Conservation (phyloP, 2,888 invertebrate species). For the Hydraecia micacea region DNA sequence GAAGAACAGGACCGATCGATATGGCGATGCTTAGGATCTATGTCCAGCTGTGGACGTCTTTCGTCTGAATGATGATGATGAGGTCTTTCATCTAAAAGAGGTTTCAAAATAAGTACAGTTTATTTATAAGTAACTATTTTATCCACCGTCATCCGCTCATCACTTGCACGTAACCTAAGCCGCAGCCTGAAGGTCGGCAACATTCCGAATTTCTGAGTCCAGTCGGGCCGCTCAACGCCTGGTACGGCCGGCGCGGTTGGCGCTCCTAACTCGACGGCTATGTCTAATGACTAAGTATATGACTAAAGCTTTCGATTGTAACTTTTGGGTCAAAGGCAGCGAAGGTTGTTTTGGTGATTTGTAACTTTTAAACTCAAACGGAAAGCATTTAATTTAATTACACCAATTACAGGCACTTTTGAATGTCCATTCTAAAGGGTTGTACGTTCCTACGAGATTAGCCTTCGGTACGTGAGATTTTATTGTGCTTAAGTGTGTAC, state of each 20-base stretch:
- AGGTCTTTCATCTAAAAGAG: neutral
- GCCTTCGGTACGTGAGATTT: too few species aligned
- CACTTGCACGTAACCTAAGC: slow-evolving; percentile 67
- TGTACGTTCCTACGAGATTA: too few species aligned
- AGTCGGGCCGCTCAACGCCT: slow-evolving; percentile 76
- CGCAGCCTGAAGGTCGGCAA: slow-evolving; percentile 82
- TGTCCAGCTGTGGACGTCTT: neutral
- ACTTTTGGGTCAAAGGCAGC: slow-evolving; percentile 11
- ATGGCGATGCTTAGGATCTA: neutral
- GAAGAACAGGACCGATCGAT: neutral
- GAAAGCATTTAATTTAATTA: too few species aligned
- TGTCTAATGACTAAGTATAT: slow-evolving; percentile 58
- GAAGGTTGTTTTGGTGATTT: neutral
- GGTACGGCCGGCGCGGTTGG: slow-evolving; percentile 78
- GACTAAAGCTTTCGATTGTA: slow-evolving; percentile 49
- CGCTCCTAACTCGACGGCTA: slow-evolving; percentile 58
- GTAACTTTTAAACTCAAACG: neutral
- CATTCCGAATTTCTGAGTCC: slow-evolving; percentile 88
- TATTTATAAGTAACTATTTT: neutral
- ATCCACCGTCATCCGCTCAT: slow-evolving; percentile 31
- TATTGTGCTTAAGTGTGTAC: too few species aligned
- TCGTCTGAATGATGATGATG: neutral
- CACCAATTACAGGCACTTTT: neutral
- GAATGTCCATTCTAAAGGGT: neutral
- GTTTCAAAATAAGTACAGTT: neutral